Base-by-base conservation (phyloP, 2,888 invertebrate genomes). In the Drosophila nr. perissopoda region DNA sequence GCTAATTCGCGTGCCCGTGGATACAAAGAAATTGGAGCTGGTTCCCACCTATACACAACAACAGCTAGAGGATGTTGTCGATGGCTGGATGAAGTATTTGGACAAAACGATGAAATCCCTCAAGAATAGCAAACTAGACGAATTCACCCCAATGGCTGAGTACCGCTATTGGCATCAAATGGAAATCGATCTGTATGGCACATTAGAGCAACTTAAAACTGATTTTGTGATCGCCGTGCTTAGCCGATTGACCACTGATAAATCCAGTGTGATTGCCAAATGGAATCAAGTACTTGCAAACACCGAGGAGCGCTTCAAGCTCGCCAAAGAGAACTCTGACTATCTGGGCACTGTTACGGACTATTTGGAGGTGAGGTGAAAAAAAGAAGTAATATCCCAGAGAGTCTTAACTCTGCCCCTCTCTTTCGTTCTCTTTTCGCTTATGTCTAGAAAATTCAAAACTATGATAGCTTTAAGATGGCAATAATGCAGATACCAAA, bases 91-190 rank as follows among this genome's bases (percentile, higher is more conserved):
- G 34, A 92, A 92, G 57, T 93, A 94, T 76, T 92, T 95, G 27
- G 86, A 92, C 8, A 93, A 92, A 67, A 92, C 93, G 0, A 80
- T 93, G 34, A 92, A 92, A 59, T 65, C 83, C 0, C 76, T 91
- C 3, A 89, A 80, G 31, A 92, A 92, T 54, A 87, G 87, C 94
- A 93, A 94, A 68, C 94, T 95, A 0, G 94, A 95, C 53, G 96
- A 96, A 0, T 95, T 96, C 69, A 97, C 97, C 0, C 98, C 98
- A 0, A 94, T 98, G 63, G 96, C 97, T 0, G 98, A 98, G 91
- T 97, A 97, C 89, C 96, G 96, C 72, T 97, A 96, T 86, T 98
- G 98, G 98, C 95, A 96, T 60, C 96, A 97, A 86, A 94, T 96
- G 74, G 96, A 97, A 90, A 95, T 96, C 0, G 96, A 96, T 62